A percentile compares a stretch with the other conserved stretches of the same genome.
phyloP scores from a whole-genome alignment of 2,888 invertebrate species.

The Baronia brevicornis region DNA sequence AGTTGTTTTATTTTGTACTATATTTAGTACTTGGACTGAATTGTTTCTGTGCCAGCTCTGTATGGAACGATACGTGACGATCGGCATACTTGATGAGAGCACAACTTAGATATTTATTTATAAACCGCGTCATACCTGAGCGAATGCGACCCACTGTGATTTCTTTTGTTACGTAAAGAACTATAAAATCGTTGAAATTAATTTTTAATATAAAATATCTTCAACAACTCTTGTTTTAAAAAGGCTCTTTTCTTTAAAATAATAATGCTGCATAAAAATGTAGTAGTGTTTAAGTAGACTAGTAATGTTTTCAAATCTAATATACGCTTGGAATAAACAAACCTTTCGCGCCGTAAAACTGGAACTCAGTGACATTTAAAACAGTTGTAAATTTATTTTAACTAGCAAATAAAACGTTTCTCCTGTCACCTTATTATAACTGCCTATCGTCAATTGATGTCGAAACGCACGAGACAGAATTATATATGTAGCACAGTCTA shows the following conservation, averaged over 20 bases:
- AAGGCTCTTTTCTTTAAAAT: no score
- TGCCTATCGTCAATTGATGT: conserved; percentile 6
- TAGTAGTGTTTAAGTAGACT: no score
- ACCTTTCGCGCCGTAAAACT: conserved; percentile 10
- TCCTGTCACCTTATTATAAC: conserved; percentile 7
- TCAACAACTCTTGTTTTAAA: no score
- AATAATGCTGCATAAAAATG: no score
- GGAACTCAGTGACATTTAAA: conserved; percentile 10
- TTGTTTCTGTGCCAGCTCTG: conserved; percentile 69
- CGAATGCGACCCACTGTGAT: background rate
- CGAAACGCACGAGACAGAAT: background rate
- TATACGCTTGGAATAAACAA: no score
- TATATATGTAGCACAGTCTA: conserved; percentile 7
- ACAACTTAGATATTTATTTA: conserved; percentile 21
- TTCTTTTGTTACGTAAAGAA: no score
- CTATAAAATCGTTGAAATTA: no score
- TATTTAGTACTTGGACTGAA: conserved; percentile 70
- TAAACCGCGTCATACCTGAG: conserved; percentile 6
- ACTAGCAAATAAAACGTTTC: conserved; percentile 11
- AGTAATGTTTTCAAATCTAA: no score
- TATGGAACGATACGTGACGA: conserved; percentile 47
- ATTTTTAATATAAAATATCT: no score
- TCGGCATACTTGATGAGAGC: conserved; percentile 45
- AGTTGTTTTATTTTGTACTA: conserved; percentile 74
- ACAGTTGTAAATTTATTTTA: conserved; percentile 9